Evolutionary conservation across 2,888 invertebrate genomes (phyloP), one percentile per base, ranked within the genome.

Genomic region (Hypolimnas misippus): DNA sequence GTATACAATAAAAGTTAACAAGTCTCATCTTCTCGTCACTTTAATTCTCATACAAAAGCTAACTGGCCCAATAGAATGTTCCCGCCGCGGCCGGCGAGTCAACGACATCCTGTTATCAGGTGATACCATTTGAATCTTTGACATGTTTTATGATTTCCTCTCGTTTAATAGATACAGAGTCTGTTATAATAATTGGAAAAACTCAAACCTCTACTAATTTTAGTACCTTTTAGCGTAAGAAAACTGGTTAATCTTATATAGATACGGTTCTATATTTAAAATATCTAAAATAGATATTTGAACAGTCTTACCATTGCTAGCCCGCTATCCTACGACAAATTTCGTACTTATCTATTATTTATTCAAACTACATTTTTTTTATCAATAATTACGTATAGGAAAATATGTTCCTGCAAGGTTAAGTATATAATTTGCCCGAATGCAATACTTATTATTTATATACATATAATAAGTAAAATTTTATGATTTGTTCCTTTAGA

Each of bases 1-100:
- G 60, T 57, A 64, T 55, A 49, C 57, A 63, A 63, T 58, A 62
- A 14, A 63, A 49, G 57, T 54, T 79, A 84, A 83, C 81, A 71
- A 82, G 77, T 71, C 74, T 76, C 79, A 86, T 86, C 80, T 84
- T 80, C 83, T 83, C 79, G 82, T 84, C 85, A 86, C 82, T 84
- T 86, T 80, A 82, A 63, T 61, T 63, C 66, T 54, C 53, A 59
- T 76, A 90, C 89, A 90, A 90, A 82, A 77, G 84, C 75, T 69
- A 75, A 76, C 72, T 71, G 73, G 70, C 56, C 73, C 78, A 80
- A 79, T 84, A 75, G 82, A 84, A 80, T 74, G 78, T 78, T 85
- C 84, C 78, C 77, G 79, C 54, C 73, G 77, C 31, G 5, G 8
- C 33, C n/a, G n/a, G 71, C 76, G 68, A 71, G 75, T 72, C 72